Evolutionary conservation across 2,113 vertebrate genomes (phyloP).

Genomic region (Hipposideros armiger): DNA sequence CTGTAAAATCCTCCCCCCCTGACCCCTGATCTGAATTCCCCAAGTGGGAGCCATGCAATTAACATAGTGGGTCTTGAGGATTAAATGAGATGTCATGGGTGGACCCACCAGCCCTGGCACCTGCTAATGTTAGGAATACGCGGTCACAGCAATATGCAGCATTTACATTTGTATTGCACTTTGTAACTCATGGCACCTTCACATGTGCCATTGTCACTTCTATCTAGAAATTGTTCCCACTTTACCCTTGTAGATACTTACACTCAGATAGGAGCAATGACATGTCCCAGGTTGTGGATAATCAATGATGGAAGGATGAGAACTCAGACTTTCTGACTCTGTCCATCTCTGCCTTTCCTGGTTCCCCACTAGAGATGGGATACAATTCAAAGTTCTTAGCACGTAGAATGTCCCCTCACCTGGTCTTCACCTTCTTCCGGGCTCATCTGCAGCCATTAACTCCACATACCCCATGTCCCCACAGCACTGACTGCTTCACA

Average conservation of each 20-base stretch:
- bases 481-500: fast-evolving
- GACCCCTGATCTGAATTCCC: neutral
- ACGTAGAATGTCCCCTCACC: neutral
- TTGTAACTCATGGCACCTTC: neutral
- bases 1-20: neutral
- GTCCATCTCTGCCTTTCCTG: neutral
- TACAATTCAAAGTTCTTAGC: neutral
- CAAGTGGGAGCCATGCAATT: neutral
- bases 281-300: neutral
- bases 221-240: neutral
- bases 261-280: neutral
- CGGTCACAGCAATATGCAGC: fast-evolving
- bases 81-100: neutral
- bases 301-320: neutral
- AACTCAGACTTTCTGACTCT: neutral
- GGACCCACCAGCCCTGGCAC: neutral
- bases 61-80: neutral
- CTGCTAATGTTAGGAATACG: neutral
- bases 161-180: fast-evolving
- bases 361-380: neutral
- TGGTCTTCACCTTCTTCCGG: no score
- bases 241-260: neutral
- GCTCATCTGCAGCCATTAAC: neutral
- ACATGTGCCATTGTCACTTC: fast-evolving
- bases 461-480: fast-evolving